Evolutionary conservation across 1,140 invertebrate species (phyloP), one percentile per base, ranked within the genome.

Genomic region (Brachionus calyciflorus): DNA sequence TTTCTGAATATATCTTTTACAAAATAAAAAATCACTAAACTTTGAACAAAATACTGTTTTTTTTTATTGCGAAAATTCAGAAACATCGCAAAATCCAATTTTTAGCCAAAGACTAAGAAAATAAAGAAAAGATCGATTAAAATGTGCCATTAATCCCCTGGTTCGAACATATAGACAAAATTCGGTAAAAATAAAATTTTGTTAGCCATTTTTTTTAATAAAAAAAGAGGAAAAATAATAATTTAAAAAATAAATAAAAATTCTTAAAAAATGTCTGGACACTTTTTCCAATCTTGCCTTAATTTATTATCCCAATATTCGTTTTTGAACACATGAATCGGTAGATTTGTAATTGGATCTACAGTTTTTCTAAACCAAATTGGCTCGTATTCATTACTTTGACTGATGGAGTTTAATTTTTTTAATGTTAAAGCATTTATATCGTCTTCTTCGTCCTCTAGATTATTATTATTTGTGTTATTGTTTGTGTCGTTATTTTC

Each of bases 231-330:
- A 46, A 46, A 10, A 46, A 46, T 7, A 46, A 46, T 46, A 46
- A 17, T 63, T 78, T 57, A 79, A 73, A 73, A 98, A 84, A 99
- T 98, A 83, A n/a, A n/a, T n/a, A n/a, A n/a, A n/a, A n/a, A n/a
- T n/a, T n/a, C n/a, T n/a, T n/a, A n/a, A n/a, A n/a, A n/a, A n/a
- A n/a, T n/a, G n/a, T 95, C 89, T 21, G 94, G 94, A 88, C 96
- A 98, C 81, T 83, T 86, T 28, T 87, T 84, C 94, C 96, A 99
- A 84, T 98, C 91, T 81, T 91, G 89, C 78, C 88, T 90, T 78
- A 89, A 88, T 87, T 99, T 99, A 82, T 89, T 90, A 70, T 92
- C 87, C 96, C 96, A 99, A 86, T 99, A 99, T 79, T 90, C 89
- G 77, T 91, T 90, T 78, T 89, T 92, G 85, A 90, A 97, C 55